Percentiles rank a stretch among this genome's conserved stretches.
Conservation (phyloP, 2,888 invertebrate genomes). For the Linnaemya vulpina region DNA sequence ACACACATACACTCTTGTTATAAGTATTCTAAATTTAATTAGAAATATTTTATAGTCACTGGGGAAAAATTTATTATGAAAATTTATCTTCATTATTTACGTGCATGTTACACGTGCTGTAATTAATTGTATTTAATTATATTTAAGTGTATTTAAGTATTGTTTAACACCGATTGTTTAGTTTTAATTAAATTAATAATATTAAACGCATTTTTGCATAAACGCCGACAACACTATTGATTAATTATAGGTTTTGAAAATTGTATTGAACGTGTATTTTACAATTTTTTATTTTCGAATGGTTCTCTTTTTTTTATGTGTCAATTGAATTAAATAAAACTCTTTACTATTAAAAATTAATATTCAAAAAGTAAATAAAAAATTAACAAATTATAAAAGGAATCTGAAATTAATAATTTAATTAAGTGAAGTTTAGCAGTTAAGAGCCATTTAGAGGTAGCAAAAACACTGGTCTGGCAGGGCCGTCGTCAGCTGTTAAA, state of each 20-base stretch:
- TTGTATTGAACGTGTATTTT: constrained; percentile 20
- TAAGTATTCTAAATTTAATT: constrained; percentile 56
- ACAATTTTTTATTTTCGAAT: constrained; percentile 19
- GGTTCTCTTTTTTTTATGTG: constrained; percentile 9
- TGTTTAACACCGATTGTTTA: constrained; percentile 57
- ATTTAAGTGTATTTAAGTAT: constrained; percentile 4
- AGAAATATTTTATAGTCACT: constrained; percentile 52
- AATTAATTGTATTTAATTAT: too few relatives aligned
- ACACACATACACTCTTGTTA: constrained; percentile 31
- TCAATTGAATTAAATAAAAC: constrained; percentile 35
- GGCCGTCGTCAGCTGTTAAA: too few relatives aligned
- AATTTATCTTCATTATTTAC: neutral
- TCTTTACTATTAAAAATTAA: constrained; percentile 50
- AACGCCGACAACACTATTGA: constrained; percentile 53
- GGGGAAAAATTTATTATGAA: neutral
- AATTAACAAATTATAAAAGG: constrained; percentile 27
- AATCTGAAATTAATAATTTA: too few relatives aligned
- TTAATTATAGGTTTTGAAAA: constrained; percentile 62
- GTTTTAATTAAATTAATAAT: constrained; percentile 71
- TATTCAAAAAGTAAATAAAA: constrained; percentile 45
- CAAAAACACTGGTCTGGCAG: too few relatives aligned
- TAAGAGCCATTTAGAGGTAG: too few relatives aligned
- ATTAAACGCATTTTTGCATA: constrained; percentile 57
- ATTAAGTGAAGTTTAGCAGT: too few relatives aligned
- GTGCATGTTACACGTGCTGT: neutral